phyloP scores from a whole-genome alignment of 2,888 invertebrate genomes.

The Cylindroiulus punctatus region DNA sequence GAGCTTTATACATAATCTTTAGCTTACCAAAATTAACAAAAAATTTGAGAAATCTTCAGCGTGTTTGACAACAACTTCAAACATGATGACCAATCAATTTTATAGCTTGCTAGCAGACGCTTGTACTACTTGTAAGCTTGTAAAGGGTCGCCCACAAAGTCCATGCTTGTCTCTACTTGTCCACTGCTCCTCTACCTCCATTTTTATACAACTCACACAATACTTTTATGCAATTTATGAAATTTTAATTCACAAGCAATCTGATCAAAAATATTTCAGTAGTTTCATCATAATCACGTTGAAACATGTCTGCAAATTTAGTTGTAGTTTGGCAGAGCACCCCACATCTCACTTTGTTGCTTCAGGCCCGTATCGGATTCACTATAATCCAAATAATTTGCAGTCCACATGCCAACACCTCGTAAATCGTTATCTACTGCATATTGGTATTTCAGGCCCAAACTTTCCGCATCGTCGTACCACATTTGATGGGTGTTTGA shows the following conservation, averaged over 20 bases:
- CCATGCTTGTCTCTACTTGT: too few species aligned
- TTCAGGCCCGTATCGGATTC: conserved; percentile 59
- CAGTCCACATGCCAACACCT: conserved; percentile 67
- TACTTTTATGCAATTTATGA: not conserved
- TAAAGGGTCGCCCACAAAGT: not conserved
- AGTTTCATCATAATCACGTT: not conserved
- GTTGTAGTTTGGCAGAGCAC: conserved; percentile 53
- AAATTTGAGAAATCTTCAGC: not conserved
- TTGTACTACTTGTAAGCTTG: not conserved
- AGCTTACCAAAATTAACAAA: conserved; percentile 5
- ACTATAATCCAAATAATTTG: conserved; percentile 64
- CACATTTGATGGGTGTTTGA: conserved; percentile 63
- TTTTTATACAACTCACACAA: too few species aligned
- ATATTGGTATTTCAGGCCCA: conserved; percentile 63
- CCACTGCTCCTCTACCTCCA: too few species aligned
- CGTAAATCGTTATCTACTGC: conserved; percentile 62
- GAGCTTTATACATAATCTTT: not conserved
- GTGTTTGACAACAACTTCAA: conserved; percentile 17
- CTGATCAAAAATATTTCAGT: not conserved
- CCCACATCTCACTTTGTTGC: conserved; percentile 59
- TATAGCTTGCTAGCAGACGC: not conserved
- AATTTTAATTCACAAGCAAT: not conserved
- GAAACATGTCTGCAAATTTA: not conserved
- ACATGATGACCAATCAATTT: conserved; percentile 29
- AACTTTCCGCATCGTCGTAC: conserved; percentile 65